Base-by-base conservation (phyloP, 2,888 invertebrate species). In the Tetragnatha montana region DNA sequence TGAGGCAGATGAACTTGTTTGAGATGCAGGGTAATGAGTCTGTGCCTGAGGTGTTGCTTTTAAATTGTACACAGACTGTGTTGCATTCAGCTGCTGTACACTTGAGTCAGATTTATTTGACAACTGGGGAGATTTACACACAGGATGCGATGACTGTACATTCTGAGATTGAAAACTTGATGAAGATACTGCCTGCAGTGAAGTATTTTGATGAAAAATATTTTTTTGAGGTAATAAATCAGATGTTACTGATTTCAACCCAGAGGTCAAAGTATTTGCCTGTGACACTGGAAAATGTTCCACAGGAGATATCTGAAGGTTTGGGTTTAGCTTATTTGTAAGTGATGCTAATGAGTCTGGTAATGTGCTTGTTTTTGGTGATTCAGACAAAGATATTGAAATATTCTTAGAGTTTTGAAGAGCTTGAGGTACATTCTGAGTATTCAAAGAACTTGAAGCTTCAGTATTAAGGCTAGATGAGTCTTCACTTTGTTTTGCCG, bases 261-360 rank as follows among this genome's bases (percentile, higher is more conserved):
- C 60, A 60, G 60, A 60, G 12, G 60, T 17, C 12, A 60, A 60
- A 8, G 60, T 60, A 35, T 35, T 35, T 17, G 60, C 17, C 17
- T 60, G 60, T 60, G 60, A 60, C 4, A 17, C 17, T 60, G 60
- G 60, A 60, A 60, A 60, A 17, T 89, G 81, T 68, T 85, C 76
- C 35, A 74, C 71, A 68, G 89, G 81, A 22, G 89, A 85, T 50
- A 89, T 89, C 50, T 85, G 85, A 35, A 89, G 81, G 76, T 71
- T 89, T 35, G 89, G 89, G 60, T 89, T 89, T 60, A 89, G 14
- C 71, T 76, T 88, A 51, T 69, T 88, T 75, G 89, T 60, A 60
- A 89, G 69, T 51, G 89, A 85, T 60, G 85, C 75, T 71, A 85
- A 71, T 49, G 85, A 81, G 22, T 85, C 79, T 14, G 89, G 89